Conservation (phyloP, 1,140 invertebrate species). For the Drosophila lowei region DNA sequence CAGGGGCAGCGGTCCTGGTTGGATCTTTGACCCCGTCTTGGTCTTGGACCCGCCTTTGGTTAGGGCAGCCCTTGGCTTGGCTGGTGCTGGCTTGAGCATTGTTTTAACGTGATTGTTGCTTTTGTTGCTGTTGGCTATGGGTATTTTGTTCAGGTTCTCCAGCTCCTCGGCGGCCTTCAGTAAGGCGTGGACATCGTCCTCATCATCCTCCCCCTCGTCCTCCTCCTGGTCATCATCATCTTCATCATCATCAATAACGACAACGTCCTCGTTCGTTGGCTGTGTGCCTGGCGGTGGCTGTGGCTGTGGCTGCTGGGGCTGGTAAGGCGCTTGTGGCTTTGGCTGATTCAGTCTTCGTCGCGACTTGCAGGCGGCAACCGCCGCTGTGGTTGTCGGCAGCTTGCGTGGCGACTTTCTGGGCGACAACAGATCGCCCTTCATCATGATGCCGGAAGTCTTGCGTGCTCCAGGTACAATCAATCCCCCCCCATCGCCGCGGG, state of each 20-base stretch:
- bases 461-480: conserved; percentile 15
- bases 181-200: conserved; percentile 44
- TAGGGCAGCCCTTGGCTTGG: conserved; percentile 22
- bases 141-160: conserved; percentile 62
- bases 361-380: conserved; percentile 60
- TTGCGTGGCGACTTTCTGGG: conserved; percentile 74
- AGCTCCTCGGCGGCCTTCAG: conserved; percentile 55
- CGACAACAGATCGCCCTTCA: conserved; percentile 36
- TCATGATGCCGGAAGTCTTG: conserved; percentile 7
- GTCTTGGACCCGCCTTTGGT: conserved; percentile 21
- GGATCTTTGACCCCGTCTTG: conserved; percentile 41
- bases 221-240: conserved; percentile 33
- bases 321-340: conserved; percentile 75
- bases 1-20: conserved; percentile 47
- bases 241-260: conserved; percentile 44
- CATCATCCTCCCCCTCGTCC: conserved; percentile 55
- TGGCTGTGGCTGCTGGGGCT: conserved; percentile 17
- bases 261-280: conserved; percentile 41
- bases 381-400: conserved; percentile 52
- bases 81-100: conserved; percentile 39
- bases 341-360: conserved; percentile 81
- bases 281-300: conserved; percentile 31
- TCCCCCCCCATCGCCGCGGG: conserved; percentile 25
- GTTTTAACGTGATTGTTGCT: conserved; percentile 37
- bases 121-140: conserved; percentile 51